Percentiles rank a stretch among this genome's conserved stretches.
phyloP scores from a whole-genome alignment of 2,113 vertebrate genomes.

The Strix uralensis region DNA sequence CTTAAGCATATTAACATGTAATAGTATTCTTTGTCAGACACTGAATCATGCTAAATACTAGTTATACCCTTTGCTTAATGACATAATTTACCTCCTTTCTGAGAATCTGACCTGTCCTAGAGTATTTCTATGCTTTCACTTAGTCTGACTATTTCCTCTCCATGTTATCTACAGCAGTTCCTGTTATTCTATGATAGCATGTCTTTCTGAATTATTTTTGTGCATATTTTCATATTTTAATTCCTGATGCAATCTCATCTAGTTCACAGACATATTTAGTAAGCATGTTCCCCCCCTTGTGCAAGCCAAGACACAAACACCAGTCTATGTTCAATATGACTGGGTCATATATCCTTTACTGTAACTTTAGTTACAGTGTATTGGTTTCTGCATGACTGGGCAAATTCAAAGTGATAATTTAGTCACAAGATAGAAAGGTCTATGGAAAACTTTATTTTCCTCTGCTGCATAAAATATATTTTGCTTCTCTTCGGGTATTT shows the following conservation, averaged over 20 bases:
- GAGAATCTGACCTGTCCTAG: neutral
- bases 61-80: neutral
- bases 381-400: neutral
- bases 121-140: neutral
- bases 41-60: neutral
- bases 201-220: neutral
- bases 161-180: neutral
- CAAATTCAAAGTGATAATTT: neutral
- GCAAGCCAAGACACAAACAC: neutral
- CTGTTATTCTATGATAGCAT: neutral
- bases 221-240: neutral
- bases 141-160: neutral
- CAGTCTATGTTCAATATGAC: neutral
- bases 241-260: neutral
- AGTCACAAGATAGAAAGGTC: neutral
- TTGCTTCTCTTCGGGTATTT: neutral
- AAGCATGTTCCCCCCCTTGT: neutral
- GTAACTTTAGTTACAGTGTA: neutral
- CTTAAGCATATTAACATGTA: neutral
- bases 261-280: neutral
- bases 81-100: neutral
- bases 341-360: neutral
- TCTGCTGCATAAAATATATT: neutral
- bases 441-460: neutral
- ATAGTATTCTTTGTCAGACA: neutral